Evolutionary conservation across 2,888 invertebrate species (phyloP).

Genomic region (Bellardia bayeri): DNA sequence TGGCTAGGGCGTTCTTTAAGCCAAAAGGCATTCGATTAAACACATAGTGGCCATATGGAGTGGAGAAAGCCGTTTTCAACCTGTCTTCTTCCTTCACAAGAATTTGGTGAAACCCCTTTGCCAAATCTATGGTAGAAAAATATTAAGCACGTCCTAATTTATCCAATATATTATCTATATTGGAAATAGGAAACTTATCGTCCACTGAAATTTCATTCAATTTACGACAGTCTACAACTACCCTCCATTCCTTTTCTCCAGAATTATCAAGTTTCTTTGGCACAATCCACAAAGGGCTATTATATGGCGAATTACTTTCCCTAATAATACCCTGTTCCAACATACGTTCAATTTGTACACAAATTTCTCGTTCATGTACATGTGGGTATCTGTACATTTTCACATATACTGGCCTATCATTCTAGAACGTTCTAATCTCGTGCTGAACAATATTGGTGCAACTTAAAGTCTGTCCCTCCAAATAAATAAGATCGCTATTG

Average conservation of each 20-base stretch:
- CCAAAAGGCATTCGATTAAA: not conserved
- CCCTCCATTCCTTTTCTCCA: not conserved
- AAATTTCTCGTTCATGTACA: constrained; percentile 9
- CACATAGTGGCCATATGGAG: not conserved
- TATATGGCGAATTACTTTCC: no score
- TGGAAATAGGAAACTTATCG: not conserved
- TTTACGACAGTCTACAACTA: not conserved
- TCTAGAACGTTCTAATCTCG: constrained; percentile 19
- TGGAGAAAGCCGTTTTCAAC: constrained; percentile 2
- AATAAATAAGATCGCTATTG: constrained; percentile 18
- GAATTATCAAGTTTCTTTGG: constrained; percentile 14
- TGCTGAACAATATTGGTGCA: constrained; percentile 24
- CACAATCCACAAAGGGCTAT: no score
- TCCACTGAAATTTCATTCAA: not conserved
- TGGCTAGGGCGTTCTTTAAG: not conserved
- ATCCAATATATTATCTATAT: constrained; percentile 1
- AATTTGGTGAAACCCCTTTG: constrained; percentile 12
- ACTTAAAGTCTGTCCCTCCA: constrained; percentile 28
- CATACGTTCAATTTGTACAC: constrained; percentile 9
- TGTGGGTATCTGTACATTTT: constrained; percentile 40
- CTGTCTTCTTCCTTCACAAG: constrained; percentile 4
- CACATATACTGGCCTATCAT: constrained; percentile 17
- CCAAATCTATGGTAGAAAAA: constrained; percentile 2
- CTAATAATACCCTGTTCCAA: not conserved
- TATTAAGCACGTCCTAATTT: constrained; percentile 7